Evolutionary conservation across 1,140 invertebrate genomes (phyloP), one percentile per base, ranked within the genome.

Genomic region (Drosophila auraria): DNA sequence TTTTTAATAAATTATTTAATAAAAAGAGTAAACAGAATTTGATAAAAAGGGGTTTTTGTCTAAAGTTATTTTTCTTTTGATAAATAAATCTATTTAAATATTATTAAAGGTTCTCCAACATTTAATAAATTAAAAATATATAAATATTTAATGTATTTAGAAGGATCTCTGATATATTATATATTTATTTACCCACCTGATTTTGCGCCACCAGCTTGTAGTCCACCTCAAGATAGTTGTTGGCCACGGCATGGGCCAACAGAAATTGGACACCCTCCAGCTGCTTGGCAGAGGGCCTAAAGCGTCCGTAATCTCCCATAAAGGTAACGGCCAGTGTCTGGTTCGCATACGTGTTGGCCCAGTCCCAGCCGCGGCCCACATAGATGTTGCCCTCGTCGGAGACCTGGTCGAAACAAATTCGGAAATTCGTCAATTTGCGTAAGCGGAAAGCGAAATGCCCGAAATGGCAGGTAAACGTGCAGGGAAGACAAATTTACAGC

Each of bases 331-430:
- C 92, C 42, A 95, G 78, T 6, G 92, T 92, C 9, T 93, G 82
- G 40, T 93, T 83, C 2, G 93, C 93, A 82, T 95, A 94, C 25
- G 94, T 93, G 42, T 95, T 95, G 25, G 93, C 87, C 42, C 80
- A 83, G 59, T 94, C 93, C 95, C 95, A 96, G 27, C 95, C 95
- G 51, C 95, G 93, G 15, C 94, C 95, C 62, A 94, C 94, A 81
- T 95, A 96, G 11, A 95, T 93, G n/a, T 93, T 93, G 2, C 94
- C 95, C 79, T 96, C 95, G 14, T 94, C 94, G 4, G 95, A 95
- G 17, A 95, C 93, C 58, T 95, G 69, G 4, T 60, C 25, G 30
- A 71, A 47, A 49, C 51, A 20, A 75, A 68, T 36, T 65, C 38
- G 54, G 80, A 69, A 63, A 74, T 51, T 70, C 60, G 23, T 47